These are phyloP conservation scores for Cabera pusaria DNA, from an alignment of 2,888 invertebrate genomes.

Conservation along the genomic window DNA sequence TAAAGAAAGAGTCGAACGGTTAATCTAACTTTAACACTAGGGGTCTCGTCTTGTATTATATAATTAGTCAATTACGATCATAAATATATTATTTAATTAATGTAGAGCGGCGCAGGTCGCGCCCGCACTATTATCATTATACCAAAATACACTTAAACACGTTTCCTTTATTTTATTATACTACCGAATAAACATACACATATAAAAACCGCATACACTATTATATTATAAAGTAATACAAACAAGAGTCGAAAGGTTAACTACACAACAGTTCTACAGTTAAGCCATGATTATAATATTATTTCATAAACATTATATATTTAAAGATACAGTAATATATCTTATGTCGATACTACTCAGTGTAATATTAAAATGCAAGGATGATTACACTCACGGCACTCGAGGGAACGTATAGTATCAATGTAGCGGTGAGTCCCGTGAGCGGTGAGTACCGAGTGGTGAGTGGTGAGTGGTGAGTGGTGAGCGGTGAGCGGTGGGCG, in stretches of 20 bases:
- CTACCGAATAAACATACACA: slow-evolving; percentile 83
- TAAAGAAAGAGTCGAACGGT: slow-evolving; percentile 61
- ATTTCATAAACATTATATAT: slow-evolving; percentile 70
- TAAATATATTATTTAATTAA: slow-evolving; percentile 62
- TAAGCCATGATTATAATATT: slow-evolving; percentile 81
- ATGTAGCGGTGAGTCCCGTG: neutral
- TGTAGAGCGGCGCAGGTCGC: slow-evolving; percentile 37
- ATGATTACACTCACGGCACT: slow-evolving; percentile 46
- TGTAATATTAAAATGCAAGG: slow-evolving; percentile 64
- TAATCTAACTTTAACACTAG: slow-evolving; percentile 77
- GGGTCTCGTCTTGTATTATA: slow-evolving; percentile 76
- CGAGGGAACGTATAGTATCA: neutral
- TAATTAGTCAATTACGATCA: slow-evolving; percentile 85
- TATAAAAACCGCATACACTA: slow-evolving; percentile 82
- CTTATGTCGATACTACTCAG: slow-evolving; percentile 69
- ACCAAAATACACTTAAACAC: slow-evolving; percentile 81
- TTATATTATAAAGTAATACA: slow-evolving; percentile 74
- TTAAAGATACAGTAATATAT: slow-evolving; percentile 74
- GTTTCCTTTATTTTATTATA: slow-evolving; percentile 67
- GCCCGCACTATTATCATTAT: slow-evolving; percentile 55
- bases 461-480: slow-evolving; percentile 22
- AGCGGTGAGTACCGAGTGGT: slow-evolving; percentile 20
- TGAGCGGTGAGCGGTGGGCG: slow-evolving; percentile 22
- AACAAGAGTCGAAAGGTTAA: slow-evolving; percentile 79
- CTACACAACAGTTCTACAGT: slow-evolving; percentile 81